phyloP scores from a whole-genome alignment of 2,888 invertebrate genomes.

The Cylloceria caligata region DNA sequence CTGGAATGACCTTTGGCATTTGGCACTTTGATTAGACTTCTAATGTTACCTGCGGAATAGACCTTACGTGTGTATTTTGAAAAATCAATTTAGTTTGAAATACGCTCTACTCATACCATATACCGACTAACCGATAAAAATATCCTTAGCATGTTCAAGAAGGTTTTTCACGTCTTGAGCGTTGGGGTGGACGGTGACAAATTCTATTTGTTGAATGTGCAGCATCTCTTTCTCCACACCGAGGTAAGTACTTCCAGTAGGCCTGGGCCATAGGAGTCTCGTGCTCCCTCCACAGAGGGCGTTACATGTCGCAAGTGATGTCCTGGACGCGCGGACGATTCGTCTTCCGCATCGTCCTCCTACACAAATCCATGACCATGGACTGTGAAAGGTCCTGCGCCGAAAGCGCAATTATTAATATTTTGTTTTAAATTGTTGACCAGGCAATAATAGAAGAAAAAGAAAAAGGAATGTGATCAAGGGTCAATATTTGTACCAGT shows the following conservation, averaged over 20 bases:
- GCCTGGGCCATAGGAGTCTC: slow-evolving; percentile 92
- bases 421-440: background rate
- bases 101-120: background rate
- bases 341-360: slow-evolving; percentile 89
- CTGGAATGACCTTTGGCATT: slow-evolving; percentile 78
- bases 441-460: background rate
- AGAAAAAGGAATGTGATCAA: slow-evolving; percentile 4
- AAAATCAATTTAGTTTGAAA: background rate
- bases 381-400: slow-evolving; percentile 82
- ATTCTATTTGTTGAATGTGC: slow-evolving; percentile 85
- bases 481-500: background rate
- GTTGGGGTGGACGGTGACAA: slow-evolving; percentile 78
- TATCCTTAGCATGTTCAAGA: slow-evolving; percentile 82
- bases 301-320: slow-evolving; percentile 91
- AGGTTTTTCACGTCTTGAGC: slow-evolving; percentile 79
- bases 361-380: slow-evolving; percentile 93
- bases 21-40: slow-evolving; percentile 77
- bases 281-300: slow-evolving; percentile 90
- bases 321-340: slow-evolving; percentile 88
- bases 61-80: background rate
- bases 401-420: slow-evolving; percentile 11
- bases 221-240: slow-evolving; percentile 88
- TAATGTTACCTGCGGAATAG: slow-evolving; percentile 77
- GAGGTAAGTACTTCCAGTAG: slow-evolving; percentile 89
- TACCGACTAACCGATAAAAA: slow-evolving; percentile 80